Evolutionary conservation across 1,140 invertebrate species (phyloP).

Genomic region (Latrodectus geometricus): DNA sequence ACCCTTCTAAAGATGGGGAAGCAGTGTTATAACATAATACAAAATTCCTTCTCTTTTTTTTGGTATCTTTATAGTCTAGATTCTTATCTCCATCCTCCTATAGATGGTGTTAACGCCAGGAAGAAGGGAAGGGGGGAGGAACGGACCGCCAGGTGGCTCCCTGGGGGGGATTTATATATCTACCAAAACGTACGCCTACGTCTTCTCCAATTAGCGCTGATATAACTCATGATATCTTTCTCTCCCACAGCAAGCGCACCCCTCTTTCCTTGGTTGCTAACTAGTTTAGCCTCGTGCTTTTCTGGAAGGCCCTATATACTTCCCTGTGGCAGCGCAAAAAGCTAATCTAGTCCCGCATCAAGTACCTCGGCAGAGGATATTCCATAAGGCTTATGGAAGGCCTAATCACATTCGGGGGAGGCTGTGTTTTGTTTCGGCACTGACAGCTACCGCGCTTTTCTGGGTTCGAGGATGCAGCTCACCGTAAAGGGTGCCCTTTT

Average conservation of each 20-base stretch:
- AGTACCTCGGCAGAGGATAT: constrained; percentile 40
- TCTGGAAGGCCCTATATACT: background rate
- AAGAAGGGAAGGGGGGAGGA: constrained; percentile 3
- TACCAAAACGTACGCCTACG: constrained; percentile 30
- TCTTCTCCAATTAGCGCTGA: constrained; percentile 61
- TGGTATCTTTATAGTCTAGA: constrained; percentile 30
- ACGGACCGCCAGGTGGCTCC: constrained; percentile 38
- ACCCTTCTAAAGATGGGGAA: constrained; percentile 5
- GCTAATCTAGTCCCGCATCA: constrained; percentile 58
- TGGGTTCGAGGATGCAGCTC: background rate
- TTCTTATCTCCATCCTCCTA: constrained; percentile 44
- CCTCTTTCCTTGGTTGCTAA: constrained; percentile 25
- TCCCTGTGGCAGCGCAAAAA: constrained; percentile 55
- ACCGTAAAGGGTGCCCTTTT: background rate
- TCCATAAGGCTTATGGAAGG: constrained; percentile 61
- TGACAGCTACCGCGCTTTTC: constrained; percentile 50
- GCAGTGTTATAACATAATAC: constrained; percentile 39
- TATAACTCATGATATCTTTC: constrained; percentile 62
- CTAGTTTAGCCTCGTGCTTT: constrained; percentile 54
- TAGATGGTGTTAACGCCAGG: constrained; percentile 48
- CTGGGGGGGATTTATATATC: constrained; percentile 47
- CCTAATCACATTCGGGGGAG: constrained; percentile 58
- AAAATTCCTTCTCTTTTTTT: constrained; percentile 22
- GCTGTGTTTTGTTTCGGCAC: constrained; percentile 55
- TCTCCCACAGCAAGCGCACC: constrained; percentile 2